Evolutionary conservation across 2,888 invertebrate genomes (phyloP), one percentile per base, ranked within the genome.

Genomic region (Rhopalosiphum nymphaeae): DNA sequence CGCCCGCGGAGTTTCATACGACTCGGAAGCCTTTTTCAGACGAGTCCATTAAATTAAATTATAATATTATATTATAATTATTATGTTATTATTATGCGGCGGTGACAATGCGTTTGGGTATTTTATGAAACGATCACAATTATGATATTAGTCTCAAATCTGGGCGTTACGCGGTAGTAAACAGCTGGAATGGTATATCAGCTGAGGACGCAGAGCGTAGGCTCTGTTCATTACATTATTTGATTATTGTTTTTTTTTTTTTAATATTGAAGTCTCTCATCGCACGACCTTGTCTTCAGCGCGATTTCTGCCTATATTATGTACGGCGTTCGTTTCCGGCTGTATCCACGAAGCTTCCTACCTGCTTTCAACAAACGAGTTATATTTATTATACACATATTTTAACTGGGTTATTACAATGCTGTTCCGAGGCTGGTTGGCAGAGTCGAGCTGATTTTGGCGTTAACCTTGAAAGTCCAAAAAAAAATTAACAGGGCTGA

Each of bases 321-420:
- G 0, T 89, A 42, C 3, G 13, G 49, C 42, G 53, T 88, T 88
- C 3, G 67, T 92, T 92, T 92, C 92, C 92, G 92, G 87, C 36
- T 87, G 78, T 44, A 85, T 46, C 49, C 21, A 2, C 91, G 85
- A 36, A 36, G 49, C 67, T 92, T 92, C 92, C 92, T 92, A 92
- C 86, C 42, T 53, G 56, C 29, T 85, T 91, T 56, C n/a, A 25
- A 67, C 78, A 26, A 67, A 53, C 49, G 4, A 36, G 53, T 78
- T 89, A 46, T 49, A 86, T 86, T 36, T 86, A 46, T 49, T 3
- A 86, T 86, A 61, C 11, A 78, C 21, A 78, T 78, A 36, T 86
- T 46, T 26, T 91, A 91, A 53, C 53, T 56, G 84, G 84, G 91
- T 56, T 87, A 92, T 92, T 67, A 87, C 53, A 25, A 36, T 36